Evolutionary conservation across 2,888 invertebrate species (phyloP), one percentile per base, ranked within the genome.

Genomic region (Pristionchus maxplancki): DNA sequence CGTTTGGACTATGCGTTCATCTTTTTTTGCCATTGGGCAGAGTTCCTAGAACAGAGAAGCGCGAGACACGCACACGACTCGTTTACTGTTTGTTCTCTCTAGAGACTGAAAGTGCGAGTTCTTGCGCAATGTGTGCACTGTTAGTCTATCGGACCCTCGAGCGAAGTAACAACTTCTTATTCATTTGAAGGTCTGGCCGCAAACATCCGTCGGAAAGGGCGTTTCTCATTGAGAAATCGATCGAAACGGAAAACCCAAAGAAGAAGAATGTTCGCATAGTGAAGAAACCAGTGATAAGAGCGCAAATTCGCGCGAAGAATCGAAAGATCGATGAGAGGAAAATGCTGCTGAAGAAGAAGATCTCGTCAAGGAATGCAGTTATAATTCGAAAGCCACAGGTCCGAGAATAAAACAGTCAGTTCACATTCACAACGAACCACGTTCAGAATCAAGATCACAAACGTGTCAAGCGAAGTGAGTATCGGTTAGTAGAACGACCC

Each of bases 401-500:
- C 34, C 15, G 71, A 58, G 2, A 58, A 34, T 34, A 11, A 20
- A 58, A 58, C 24, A 40, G 37, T 40, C 17, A 40, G 6, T 40
- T 37, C 15, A 17, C 15, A 50, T 50, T 4, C 20, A 5, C 15
- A 50, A 50, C 4, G 8, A 20, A 20, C 11, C 1, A 50, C 15
- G 40, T n/a, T 74, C 13, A 78, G 78, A 28, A 53, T 20, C 13
- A 17, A 6, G 53, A 34, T 34, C 82, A 82, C 28, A 50, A 78
- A n/a, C 88, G 91, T n/a, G 78, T 81, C 31, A 92, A 92, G 81
- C 58, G 92, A 88, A 91, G 91, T 91, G 90, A 90, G 37, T 64
- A 89, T n/a, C 82, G 92, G 24, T 62, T 92, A 24, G 90, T 92
- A 4, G 91, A 85, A 28, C 40, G 53, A 13, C 53, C 44, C 15